phyloP scores from a whole-genome alignment of 2,113 vertebrate species.

The Indicator maculatus region DNA sequence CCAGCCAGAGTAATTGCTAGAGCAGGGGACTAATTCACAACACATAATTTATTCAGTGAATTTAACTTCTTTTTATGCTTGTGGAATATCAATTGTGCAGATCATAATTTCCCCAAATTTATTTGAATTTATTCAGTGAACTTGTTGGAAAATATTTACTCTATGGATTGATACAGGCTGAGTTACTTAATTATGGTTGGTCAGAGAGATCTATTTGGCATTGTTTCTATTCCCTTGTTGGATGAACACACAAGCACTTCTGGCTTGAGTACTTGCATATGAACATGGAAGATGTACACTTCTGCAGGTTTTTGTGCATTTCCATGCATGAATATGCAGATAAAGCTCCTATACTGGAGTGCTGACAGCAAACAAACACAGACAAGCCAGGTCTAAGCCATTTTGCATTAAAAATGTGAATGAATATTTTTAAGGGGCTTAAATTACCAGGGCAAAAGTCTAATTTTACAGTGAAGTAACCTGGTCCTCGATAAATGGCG shows the following conservation, averaged over 20 bases:
- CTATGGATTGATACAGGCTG: conserved; percentile 54
- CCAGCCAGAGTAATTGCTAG: conserved; percentile 8
- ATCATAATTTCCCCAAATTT: conserved; percentile 58
- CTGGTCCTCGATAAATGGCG: not conserved
- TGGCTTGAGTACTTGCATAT: conserved; percentile 33
- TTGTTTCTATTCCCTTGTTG: conserved; percentile 60
- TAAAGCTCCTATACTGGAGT: not conserved
- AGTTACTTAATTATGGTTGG: conserved; percentile 61
- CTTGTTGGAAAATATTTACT: conserved; percentile 66
- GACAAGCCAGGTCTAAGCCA: conserved; percentile 1
- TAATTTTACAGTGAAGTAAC: conserved; percentile 18
- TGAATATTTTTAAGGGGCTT: conserved; percentile 22
- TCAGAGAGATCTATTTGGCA: conserved; percentile 52
- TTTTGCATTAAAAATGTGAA: conserved; percentile 28
- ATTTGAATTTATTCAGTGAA: conserved; percentile 49
- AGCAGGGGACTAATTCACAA: conserved; percentile 44
- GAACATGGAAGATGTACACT: not conserved
- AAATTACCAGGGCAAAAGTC: conserved; percentile 13
- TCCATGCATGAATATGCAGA: conserved; percentile 35
- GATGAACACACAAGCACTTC: conserved; percentile 53
- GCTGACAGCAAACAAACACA: not conserved
- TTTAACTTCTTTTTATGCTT: conserved; percentile 44
- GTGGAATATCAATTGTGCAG: conserved; percentile 36
- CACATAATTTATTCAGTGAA: conserved; percentile 41
- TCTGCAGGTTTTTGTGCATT: conserved; percentile 46